These are phyloP conservation scores for Caenorhabditis zanzibari DNA, from an alignment of 2,888 invertebrate species.

Conservation along the genomic window DNA sequence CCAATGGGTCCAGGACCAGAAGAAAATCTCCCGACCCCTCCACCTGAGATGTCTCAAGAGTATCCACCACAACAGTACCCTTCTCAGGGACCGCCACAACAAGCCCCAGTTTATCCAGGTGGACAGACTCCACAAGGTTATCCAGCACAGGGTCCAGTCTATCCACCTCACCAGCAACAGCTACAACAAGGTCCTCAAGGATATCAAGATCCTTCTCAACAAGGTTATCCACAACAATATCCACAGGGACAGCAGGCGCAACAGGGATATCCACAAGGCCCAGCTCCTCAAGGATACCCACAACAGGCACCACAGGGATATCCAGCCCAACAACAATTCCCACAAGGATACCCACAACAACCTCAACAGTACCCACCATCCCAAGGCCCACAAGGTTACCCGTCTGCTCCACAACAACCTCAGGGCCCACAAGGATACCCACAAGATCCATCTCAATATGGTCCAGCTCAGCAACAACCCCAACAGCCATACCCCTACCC, in stretches of 20 bases:
- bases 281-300: slow-evolving; percentile 14
- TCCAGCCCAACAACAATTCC: slow-evolving; percentile 2
- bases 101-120: slow-evolving; percentile 34
- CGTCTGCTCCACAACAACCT: too few relatives aligned
- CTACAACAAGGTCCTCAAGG: slow-evolving; percentile 9
- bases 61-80: slow-evolving; percentile 30
- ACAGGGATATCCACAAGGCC: slow-evolving; percentile 26
- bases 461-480: slow-evolving; percentile 23
- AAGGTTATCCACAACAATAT: slow-evolving; percentile 26
- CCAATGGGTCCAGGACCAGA: slow-evolving; percentile 28
- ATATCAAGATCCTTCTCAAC: slow-evolving; percentile 5
- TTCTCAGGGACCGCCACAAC: slow-evolving; percentile 5
- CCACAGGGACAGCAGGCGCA: slow-evolving; percentile 4
- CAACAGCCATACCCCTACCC: slow-evolving; percentile 28
- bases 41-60: slow-evolving; percentile 41
- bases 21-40: slow-evolving; percentile 53
- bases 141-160: slow-evolving; percentile 35
- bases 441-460: slow-evolving; percentile 26
- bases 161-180: too few relatives aligned
- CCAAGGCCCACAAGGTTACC: slow-evolving; percentile 3
- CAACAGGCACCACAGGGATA: slow-evolving; percentile 32
- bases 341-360: slow-evolving; percentile 14
- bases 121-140: slow-evolving; percentile 42
- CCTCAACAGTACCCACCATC: slow-evolving; percentile 16
- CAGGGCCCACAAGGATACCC: too few relatives aligned